A percentile compares a stretch with the other conserved stretches of the same genome.
These are phyloP conservation scores for Mola mola DNA, from an alignment of 2,113 vertebrate genomes.

Conservation along the genomic window DNA sequence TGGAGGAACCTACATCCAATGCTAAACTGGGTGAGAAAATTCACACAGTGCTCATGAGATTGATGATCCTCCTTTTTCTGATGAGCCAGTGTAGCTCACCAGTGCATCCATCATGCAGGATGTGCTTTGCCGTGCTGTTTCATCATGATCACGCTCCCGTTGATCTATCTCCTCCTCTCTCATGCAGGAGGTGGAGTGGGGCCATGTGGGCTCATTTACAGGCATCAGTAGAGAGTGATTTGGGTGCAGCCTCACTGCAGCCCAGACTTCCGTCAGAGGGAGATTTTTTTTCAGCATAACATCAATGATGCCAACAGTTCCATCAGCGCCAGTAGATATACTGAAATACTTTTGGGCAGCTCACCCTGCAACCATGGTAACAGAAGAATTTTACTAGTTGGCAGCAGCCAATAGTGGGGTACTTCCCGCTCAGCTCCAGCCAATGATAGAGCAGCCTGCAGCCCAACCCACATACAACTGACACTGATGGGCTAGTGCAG, in stretches of 20 bases:
- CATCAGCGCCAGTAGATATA: slow-evolving; percentile 75
- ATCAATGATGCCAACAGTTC: slow-evolving; percentile 67
- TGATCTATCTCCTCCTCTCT: slow-evolving; percentile 55
- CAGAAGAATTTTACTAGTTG: slow-evolving; percentile 85
- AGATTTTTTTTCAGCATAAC: slow-evolving; percentile 54
- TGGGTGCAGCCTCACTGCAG: slow-evolving; percentile 68
- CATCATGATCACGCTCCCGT: slow-evolving; percentile 39
- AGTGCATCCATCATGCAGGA: slow-evolving; percentile 55
- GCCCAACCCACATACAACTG: slow-evolving; percentile 80
- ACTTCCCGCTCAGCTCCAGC: slow-evolving; percentile 77
- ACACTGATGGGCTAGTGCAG: slow-evolving; percentile 69
- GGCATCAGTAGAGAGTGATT: slow-evolving; percentile 61
- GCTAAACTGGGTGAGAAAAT: slow-evolving; percentile 32
- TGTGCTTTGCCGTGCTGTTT: slow-evolving; percentile 50
- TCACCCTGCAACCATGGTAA: slow-evolving; percentile 88
- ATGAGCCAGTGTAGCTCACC: slow-evolving; percentile 36
- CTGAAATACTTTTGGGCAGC: slow-evolving; percentile 83
- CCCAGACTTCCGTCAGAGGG: slow-evolving; percentile 64
- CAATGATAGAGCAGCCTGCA: slow-evolving; percentile 79
- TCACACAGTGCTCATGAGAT: slow-evolving; percentile 24
- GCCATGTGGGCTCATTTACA: slow-evolving; percentile 64
- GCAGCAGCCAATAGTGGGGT: slow-evolving; percentile 81
- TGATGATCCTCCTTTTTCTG: slow-evolving; percentile 31
- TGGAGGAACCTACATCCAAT: background rate
- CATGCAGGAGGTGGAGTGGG: slow-evolving; percentile 48